These are phyloP conservation scores for Poecilobothrus nobilitatus DNA, from an alignment of 2,888 invertebrate genomes.

Conservation along the genomic window DNA sequence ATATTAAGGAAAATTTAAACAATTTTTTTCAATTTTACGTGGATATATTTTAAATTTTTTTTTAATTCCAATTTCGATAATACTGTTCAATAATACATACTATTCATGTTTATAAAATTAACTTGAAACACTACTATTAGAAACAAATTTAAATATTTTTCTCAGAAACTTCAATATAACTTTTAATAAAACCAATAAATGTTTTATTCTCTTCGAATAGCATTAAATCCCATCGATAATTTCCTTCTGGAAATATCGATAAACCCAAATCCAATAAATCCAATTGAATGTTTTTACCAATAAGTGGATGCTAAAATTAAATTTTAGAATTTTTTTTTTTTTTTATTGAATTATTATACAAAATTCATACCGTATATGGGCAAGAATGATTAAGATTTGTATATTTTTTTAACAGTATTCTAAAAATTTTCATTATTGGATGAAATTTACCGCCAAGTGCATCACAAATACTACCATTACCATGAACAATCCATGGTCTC, in stretches of 20 bases:
- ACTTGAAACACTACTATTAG: no score
- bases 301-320: not conserved
- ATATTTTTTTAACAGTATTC: not conserved
- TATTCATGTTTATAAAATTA: no score
- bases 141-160: no score
- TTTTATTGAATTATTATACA: not conserved
- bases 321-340: not conserved
- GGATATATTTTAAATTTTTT: no score
- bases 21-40: no score
- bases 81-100: no score
- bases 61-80: no score
- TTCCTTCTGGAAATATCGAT: not conserved
- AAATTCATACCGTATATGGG: not conserved
- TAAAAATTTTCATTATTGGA: not conserved
- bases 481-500: not conserved
- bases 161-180: no score
- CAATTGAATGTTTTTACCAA: not conserved
- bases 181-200: no score
- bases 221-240: not conserved
- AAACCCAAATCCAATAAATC: not conserved
- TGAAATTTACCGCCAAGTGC: not conserved
- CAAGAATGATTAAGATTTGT: not conserved
- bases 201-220: no score
- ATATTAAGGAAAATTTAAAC: no score
- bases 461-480: not conserved